phyloP scores from a whole-genome alignment of 1,140 invertebrate species.

The Temnothorax longispinosus region DNA sequence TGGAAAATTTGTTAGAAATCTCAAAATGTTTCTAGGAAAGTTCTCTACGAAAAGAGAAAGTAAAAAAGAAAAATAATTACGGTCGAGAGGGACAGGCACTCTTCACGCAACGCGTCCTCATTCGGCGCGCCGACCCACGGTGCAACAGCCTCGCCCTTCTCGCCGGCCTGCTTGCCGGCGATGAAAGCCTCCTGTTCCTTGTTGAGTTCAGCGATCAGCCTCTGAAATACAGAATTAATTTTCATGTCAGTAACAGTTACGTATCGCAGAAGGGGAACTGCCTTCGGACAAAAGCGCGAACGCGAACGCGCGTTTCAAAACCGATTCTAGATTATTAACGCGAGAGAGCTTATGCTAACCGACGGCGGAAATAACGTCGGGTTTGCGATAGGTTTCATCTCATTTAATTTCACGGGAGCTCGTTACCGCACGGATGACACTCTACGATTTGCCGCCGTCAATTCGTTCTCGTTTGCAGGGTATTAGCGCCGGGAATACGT shows the following conservation, averaged over 20 bases:
- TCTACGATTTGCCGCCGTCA: not conserved
- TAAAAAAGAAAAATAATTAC: slow-evolving; percentile 83
- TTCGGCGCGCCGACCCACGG: slow-evolving; percentile 97
- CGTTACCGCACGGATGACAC: slow-evolving; percentile 6
- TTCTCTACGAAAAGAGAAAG: not conserved
- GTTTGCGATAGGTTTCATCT: slow-evolving; percentile 2
- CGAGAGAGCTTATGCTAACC: not conserved
- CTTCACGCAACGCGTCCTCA: slow-evolving; percentile 95
- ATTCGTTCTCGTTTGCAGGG: slow-evolving; percentile 19
- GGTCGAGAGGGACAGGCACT: slow-evolving; percentile 96
- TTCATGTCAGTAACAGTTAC: slow-evolving; percentile 26
- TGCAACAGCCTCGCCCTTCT: slow-evolving; percentile 91
- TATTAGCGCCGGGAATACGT: not conserved
- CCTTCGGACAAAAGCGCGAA: not conserved
- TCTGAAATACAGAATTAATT: slow-evolving; percentile 88
- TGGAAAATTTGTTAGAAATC: not conserved
- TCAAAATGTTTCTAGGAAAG: not conserved
- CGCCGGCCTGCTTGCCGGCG: slow-evolving; percentile 91
- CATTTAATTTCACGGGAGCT: slow-evolving; percentile 16
- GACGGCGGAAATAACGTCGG: not conserved
- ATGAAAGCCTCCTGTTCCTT: slow-evolving; percentile 98
- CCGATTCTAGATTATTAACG: slow-evolving; percentile 16
- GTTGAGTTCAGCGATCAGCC: slow-evolving; percentile 97
- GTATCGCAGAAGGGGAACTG: not conserved
- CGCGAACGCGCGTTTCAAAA: not conserved